Evolutionary conservation across 2,888 invertebrate species (phyloP), one percentile per base, ranked within the genome.

Genomic region (Acanthosoma haemorrhoidale): DNA sequence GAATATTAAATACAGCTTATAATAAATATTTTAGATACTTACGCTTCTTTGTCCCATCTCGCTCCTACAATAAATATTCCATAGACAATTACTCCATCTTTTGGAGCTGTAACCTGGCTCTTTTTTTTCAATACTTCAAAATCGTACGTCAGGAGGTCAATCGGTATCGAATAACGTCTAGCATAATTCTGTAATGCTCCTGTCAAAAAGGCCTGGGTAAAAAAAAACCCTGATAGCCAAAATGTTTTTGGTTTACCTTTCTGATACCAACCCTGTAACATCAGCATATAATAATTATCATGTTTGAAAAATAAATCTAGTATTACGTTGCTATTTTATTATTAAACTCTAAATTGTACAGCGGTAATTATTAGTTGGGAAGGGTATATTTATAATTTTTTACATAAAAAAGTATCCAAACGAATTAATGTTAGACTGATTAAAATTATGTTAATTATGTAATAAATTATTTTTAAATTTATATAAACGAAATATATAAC

Each of bases 181-280:
- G 96, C 94, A 79, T 84, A 94, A 80, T 96, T 95, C 80, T 96
- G 95, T 79, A 92, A 88, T 0, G 91, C 91, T 0, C 92, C 95
- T 0, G 95, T 94, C 29, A 96, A 83, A 80, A 96, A 96, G 0
- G 94, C 93, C 80, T 95, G 95, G 0, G 93, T 92, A 79, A 94
- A 95, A 79, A 90, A 96, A 80, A 96, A 94, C 0, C 94, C 96
- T 0, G 95, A 91, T 2, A 96, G 81, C 96, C 96, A 96, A 82
- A 92, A 96, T 1, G 87, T 87, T 0, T 84, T 75, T 0, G 94
- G 95, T 79, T 92, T 93, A 1, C 90, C 91, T 6, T 86, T 77
- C 1, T 84, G 80, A 71, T 78, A 80, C 84, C 84, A 84, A 38
- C 76, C 77, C 81, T 83, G 77, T 75, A 81, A 80, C 73, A 73